These are phyloP conservation scores for Eospalax fontanierii DNA, from an alignment of 2,797 vertebrate genomes.

Conservation along the genomic window DNA sequence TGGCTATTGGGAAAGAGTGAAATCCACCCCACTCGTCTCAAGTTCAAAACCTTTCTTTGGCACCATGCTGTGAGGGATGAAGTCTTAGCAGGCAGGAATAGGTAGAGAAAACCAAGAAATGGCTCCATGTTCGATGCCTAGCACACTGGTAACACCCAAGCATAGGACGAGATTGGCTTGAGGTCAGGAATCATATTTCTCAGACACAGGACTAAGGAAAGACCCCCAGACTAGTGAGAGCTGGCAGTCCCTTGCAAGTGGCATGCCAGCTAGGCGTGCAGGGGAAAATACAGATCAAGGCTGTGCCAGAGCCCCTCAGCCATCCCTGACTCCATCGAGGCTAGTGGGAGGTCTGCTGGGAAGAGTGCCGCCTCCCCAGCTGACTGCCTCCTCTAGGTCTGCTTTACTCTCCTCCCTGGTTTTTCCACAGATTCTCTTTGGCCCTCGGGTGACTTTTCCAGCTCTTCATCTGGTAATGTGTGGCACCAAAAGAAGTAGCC, in stretches of 20 bases:
- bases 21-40: not conserved
- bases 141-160: not conserved
- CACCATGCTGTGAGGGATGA: not conserved
- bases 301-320: not conserved
- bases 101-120: not conserved
- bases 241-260: not conserved
- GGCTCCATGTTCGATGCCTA: not conserved
- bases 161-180: not conserved
- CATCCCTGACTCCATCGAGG: not conserved
- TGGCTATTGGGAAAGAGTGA: not conserved
- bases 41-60: conserved; percentile 12
- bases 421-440: conserved; percentile 79
- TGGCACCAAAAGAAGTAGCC: not conserved
- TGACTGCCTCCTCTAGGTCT: conserved; percentile 45
- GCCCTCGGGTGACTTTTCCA: conserved; percentile 76
- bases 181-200: not conserved
- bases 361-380: not conserved
- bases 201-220: not conserved
- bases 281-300: not conserved
- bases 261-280: not conserved
- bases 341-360: conserved; percentile 11
- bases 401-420: conserved; percentile 28
- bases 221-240: not conserved
- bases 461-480: conserved; percentile 59
- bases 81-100: not conserved